These are phyloP conservation scores for Eretmodus cyanostictus DNA, from an alignment of 2,113 vertebrate genomes.

Conservation along the genomic window DNA sequence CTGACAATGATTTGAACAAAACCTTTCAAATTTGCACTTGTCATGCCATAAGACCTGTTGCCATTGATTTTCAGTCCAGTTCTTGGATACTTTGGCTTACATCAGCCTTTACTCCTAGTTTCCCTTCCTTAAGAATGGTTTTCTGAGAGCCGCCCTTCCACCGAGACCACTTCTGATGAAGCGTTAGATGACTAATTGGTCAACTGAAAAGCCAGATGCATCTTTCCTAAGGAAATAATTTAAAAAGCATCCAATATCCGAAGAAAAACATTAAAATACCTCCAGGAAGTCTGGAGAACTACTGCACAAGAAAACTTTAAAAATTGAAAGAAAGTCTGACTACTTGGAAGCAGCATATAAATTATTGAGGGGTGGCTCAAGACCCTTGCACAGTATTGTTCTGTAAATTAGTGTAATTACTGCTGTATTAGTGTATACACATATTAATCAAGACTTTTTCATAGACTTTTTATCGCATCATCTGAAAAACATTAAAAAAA, in stretches of 20 bases:
- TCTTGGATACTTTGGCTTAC: neutral
- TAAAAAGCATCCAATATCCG: neutral
- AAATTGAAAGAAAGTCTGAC: neutral
- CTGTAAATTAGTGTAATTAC: neutral
- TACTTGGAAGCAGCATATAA: neutral
- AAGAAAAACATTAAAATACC: neutral
- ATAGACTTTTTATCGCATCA: neutral
- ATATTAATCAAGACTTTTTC: neutral
- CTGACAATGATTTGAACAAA: neutral
- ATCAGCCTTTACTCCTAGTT: neutral
- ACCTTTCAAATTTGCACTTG: neutral
- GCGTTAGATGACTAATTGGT: neutral
- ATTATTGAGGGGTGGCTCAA: neutral
- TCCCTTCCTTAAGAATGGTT: neutral
- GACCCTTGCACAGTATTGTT: neutral
- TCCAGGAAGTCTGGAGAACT: neutral
- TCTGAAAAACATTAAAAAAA: accelerated
- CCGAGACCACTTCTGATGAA: neutral
- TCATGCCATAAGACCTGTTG: neutral
- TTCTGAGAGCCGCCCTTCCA: neutral
- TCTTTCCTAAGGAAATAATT: neutral
- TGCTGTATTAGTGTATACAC: neutral
- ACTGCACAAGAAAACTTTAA: neutral
- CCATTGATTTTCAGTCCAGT: neutral
- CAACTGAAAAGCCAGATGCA: neutral